These are phyloP conservation scores for Platycnemis pennipes DNA, from an alignment of 2,888 invertebrate genomes.

Conservation along the genomic window DNA sequence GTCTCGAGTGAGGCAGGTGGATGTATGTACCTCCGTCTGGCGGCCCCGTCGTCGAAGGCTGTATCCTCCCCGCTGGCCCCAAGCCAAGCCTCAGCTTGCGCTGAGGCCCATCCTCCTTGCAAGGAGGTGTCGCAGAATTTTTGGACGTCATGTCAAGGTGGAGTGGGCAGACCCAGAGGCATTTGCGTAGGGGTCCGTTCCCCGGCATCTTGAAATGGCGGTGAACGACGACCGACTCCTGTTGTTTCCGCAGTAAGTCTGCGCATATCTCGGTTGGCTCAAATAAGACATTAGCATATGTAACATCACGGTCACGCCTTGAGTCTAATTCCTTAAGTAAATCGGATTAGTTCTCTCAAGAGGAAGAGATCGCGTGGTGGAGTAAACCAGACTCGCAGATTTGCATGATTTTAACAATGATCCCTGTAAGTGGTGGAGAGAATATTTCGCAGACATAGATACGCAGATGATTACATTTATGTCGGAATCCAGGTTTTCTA, in stretches of 20 bases:
- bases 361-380: not conserved
- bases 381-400: not conserved
- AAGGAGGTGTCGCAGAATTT: not conserved
- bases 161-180: not conserved
- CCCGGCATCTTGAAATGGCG: not conserved
- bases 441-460: no score
- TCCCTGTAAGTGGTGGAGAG: no score
- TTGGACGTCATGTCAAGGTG: not conserved
- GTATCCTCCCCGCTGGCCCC: not conserved
- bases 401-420: not conserved
- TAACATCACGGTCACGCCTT: not conserved
- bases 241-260: not conserved
- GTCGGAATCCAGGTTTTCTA: no score
- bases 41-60: not conserved
- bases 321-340: not conserved
- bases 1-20: no score
- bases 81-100: not conserved
- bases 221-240: not conserved
- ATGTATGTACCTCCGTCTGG: no score
- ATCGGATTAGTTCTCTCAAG: not conserved
- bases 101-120: not conserved
- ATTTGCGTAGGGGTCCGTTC: slow-evolving; percentile 17
- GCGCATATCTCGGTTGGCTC: not conserved
- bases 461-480: no score
- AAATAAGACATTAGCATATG: not conserved